Conservation (phyloP, 2,797 vertebrate genomes). For the Cuniculus paca region DNA sequence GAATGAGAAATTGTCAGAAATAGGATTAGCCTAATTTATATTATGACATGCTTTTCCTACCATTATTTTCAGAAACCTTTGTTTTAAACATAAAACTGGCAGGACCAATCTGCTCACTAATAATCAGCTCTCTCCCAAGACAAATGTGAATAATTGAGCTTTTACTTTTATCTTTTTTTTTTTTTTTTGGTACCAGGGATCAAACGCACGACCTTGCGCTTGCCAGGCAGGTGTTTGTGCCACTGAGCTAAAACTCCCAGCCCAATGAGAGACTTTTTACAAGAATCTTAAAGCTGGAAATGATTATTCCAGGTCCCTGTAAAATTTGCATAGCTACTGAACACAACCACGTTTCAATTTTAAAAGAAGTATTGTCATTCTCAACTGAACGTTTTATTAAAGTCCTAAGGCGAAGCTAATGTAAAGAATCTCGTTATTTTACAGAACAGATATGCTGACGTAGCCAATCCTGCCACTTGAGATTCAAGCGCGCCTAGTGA, state of each 20-base stretch:
- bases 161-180: background rate
- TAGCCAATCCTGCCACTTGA: background rate
- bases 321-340: background rate
- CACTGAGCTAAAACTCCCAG: no score
- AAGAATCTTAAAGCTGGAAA: conserved; percentile 18
- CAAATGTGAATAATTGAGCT: background rate
- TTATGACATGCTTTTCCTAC: background rate
- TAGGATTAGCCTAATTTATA: background rate
- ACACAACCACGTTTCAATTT: background rate
- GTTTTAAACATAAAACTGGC: background rate
- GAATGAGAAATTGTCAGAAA: conserved; percentile 6
- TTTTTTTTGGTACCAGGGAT: no score
- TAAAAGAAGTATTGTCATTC: background rate
- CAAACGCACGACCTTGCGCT: no score
- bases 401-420: background rate
- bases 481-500: background rate
- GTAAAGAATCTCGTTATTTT: background rate
- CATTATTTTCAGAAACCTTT: background rate
- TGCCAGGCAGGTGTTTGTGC: no score
- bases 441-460: background rate
- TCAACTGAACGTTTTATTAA: background rate
- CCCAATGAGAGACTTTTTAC: background rate
- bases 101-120: background rate
- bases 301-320: background rate
- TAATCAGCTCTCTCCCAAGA: background rate